Percentiles rank a stretch among this genome's conserved stretches.
Conservation (phyloP, 1,140 invertebrate species). For the Anastrepha obliqua region DNA sequence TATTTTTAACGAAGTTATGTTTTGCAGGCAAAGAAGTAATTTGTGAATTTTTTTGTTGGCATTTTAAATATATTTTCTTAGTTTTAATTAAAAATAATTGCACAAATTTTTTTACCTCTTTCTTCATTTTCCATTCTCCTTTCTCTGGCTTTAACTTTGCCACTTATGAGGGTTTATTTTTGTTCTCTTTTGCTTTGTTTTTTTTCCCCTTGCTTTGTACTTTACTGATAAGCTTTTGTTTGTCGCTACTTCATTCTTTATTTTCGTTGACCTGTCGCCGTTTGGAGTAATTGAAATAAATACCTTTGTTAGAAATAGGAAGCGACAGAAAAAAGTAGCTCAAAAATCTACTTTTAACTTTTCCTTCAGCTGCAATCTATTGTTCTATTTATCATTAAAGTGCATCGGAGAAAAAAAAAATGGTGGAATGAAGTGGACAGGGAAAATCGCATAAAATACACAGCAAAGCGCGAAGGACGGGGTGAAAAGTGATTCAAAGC, state of each 20-base stretch:
- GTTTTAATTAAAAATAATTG: conserved; percentile 41
- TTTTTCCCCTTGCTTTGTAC: neutral
- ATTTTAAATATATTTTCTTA: neutral
- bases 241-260: neutral
- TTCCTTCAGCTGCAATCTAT: conserved; percentile 11
- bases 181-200: neutral
- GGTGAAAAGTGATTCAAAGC: conserved; percentile 4
- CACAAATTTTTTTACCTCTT: neutral
- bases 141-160: conserved; percentile 2
- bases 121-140: neutral
- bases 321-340: neutral
- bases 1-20: neutral
- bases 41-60: neutral
- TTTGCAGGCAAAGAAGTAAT: neutral
- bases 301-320: conserved; percentile 30
- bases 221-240: conserved; percentile 39
- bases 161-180: neutral
- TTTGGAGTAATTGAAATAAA: conserved; percentile 52
- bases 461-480: neutral
- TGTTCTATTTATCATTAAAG: conserved; percentile 44
- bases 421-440: too few relatives aligned
- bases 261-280: conserved; percentile 19
- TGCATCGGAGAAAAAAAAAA: neutral
- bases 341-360: conserved; percentile 40
- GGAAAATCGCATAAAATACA: conserved; percentile 26